Evolutionary conservation across 2,113 vertebrate species (phyloP).

Genomic region (Plectropomus leopardus): DNA sequence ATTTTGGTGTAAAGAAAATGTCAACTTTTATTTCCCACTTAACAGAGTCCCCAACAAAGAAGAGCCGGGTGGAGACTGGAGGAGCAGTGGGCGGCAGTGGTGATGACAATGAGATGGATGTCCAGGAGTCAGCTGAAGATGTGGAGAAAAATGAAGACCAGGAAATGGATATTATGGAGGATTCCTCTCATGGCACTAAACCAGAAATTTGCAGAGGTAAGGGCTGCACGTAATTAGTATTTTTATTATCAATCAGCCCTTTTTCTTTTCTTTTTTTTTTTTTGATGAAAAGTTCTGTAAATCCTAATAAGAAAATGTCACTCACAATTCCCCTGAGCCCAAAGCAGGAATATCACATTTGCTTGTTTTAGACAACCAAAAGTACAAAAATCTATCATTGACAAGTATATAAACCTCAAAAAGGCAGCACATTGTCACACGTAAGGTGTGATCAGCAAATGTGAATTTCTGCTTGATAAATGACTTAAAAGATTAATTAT

Average conservation of each 20-base stretch:
- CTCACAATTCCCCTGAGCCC: background rate
- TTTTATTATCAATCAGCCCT: background rate
- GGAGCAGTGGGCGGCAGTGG: background rate
- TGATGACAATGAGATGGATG: conserved; percentile 61
- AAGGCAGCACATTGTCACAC: background rate
- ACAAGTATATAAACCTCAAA: background rate
- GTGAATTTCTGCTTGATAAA: background rate
- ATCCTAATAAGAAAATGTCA: too few species aligned
- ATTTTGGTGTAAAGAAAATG: background rate
- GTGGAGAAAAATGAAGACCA: conserved; percentile 30
- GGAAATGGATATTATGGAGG: conserved; percentile 33
- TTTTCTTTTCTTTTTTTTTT: background rate
- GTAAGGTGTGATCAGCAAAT: background rate
- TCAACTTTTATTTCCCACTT: background rate
- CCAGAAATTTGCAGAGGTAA: conserved; percentile 23
- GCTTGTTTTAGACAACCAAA: background rate
- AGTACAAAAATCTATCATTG: background rate
- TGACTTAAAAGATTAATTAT: background rate
- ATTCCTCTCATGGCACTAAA: background rate
- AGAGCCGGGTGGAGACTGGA: conserved; percentile 19
- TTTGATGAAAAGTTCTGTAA: too few species aligned
- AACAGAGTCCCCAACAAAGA: conserved; percentile 67
- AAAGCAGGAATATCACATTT: background rate
- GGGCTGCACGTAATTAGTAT: background rate
- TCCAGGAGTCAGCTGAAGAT: conserved; percentile 42